A percentile compares a stretch with the other conserved stretches of the same genome.
phyloP scores from a whole-genome alignment of 1,140 invertebrate genomes.

The Odontomachus brunneus region DNA sequence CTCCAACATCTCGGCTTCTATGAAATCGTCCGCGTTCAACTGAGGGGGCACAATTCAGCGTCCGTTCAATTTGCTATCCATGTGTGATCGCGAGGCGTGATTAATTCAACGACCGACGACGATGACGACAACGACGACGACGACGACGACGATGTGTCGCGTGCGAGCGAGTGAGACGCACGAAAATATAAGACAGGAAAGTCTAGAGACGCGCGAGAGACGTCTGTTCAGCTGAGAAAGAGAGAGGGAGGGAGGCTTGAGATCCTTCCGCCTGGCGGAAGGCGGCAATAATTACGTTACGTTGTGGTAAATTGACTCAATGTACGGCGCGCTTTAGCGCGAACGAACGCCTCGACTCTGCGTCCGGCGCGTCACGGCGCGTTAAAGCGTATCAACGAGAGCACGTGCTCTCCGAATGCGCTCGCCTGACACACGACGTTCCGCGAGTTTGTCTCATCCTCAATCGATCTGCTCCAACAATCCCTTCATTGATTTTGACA shows the following conservation, averaged over 20 bases:
- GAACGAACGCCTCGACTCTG: slow-evolving; percentile 66
- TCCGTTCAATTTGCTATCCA: slow-evolving; percentile 5
- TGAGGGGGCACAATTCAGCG: slow-evolving; percentile 74
- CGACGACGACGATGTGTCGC: too few relatives aligned
- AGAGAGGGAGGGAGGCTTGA: slow-evolving; percentile 26
- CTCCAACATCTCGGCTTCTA: slow-evolving; percentile 88
- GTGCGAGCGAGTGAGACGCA: neutral
- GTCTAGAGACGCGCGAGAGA: slow-evolving; percentile 42
- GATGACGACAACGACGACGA: neutral
- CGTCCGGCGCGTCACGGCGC: slow-evolving; percentile 57
- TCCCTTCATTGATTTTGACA: neutral
- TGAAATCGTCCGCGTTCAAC: slow-evolving; percentile 91
- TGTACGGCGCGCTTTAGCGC: slow-evolving; percentile 64
- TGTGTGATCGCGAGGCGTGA: slow-evolving; percentile 22
- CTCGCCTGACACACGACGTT: slow-evolving; percentile 18
- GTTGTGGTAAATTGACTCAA: slow-evolving; percentile 77
- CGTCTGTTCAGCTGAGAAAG: slow-evolving; percentile 66
- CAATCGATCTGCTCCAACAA: neutral
- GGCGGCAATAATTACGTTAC: slow-evolving; percentile 76
- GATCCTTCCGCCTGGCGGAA: slow-evolving; percentile 70
- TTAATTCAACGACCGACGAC: neutral
- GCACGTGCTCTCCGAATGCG: slow-evolving; percentile 24
- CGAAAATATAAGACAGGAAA: slow-evolving; percentile 21
- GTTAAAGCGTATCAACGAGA: slow-evolving; percentile 28
- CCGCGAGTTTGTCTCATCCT: neutral